Evolutionary conservation across 2,888 invertebrate genomes (phyloP).

Genomic region (Therioaphis trifolii): DNA sequence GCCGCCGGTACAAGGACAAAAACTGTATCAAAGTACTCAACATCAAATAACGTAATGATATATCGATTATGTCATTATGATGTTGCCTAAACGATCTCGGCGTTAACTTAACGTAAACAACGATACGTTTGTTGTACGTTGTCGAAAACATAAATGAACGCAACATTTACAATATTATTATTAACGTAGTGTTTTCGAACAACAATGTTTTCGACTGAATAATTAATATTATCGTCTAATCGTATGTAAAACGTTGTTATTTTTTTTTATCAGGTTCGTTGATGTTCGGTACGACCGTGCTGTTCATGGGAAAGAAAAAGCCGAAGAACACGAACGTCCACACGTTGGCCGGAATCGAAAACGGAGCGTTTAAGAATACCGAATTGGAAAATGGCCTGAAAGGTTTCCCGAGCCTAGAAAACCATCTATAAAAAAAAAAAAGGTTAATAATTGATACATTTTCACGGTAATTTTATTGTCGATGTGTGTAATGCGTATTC

Average conservation of each 20-base stretch:
- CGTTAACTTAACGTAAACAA: too few species aligned
- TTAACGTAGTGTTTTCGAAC: not conserved
- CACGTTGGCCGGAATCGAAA: constrained; percentile 66
- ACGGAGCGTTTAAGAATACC: constrained; percentile 65
- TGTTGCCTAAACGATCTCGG: not conserved
- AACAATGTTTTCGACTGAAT: not conserved
- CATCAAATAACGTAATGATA: too few species aligned
- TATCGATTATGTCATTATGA: too few species aligned
- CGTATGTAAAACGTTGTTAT: not conserved
- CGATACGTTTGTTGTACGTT: too few species aligned
- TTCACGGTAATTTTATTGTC: not conserved
- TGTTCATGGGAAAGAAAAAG: constrained; percentile 79
- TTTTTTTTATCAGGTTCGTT: constrained; percentile 75
- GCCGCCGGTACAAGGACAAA: not conserved
- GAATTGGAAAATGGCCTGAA: constrained; percentile 26
- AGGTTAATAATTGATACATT: constrained; percentile 11
- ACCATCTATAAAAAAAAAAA: constrained; percentile 53
- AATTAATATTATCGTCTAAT: too few species aligned
- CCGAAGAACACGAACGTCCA: constrained; percentile 65
- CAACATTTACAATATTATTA: not conserved
- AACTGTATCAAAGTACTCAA: not conserved
- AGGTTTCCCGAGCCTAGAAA: constrained; percentile 51
- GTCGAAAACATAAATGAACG: not conserved
- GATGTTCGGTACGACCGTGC: constrained; percentile 83
- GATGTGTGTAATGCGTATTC: not conserved